Conservation (phyloP, 2,797 vertebrate species). For the Microcaecilia unicolor region DNA sequence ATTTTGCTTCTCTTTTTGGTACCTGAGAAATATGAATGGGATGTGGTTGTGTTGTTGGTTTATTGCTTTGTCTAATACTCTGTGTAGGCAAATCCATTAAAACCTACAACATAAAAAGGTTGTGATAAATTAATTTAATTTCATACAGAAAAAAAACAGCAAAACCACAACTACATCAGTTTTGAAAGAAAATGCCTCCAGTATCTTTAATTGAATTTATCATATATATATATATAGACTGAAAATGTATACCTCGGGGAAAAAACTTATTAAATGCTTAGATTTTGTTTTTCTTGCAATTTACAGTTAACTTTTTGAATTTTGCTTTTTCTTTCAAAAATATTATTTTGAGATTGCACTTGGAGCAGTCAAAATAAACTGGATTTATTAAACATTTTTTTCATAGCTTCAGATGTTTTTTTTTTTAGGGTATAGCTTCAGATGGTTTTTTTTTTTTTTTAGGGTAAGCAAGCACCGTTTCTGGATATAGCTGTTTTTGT, state of each 20-base stretch:
- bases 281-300: slow-evolving; percentile 35
- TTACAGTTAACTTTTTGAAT: slow-evolving; percentile 28
- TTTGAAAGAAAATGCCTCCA: slow-evolving; percentile 12
- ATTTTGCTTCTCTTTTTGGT: no score
- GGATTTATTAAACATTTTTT: slow-evolving; percentile 26
- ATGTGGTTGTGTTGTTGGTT: no score
- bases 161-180: not conserved
- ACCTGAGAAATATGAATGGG: no score
- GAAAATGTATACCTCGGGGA: slow-evolving; percentile 28
- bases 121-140: slow-evolving; percentile 7
- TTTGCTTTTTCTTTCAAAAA: no score
- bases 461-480: slow-evolving; percentile 24
- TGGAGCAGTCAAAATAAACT: slow-evolving; percentile 17
- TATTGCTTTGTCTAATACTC: not conserved
- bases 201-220: slow-evolving; percentile 30
- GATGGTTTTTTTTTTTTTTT: slow-evolving; percentile 13
- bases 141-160: not conserved
- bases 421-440: slow-evolving; percentile 22
- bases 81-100: slow-evolving; percentile 5
- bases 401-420: slow-evolving; percentile 15
- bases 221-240: no score
- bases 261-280: slow-evolving; percentile 17
- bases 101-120: slow-evolving; percentile 13
- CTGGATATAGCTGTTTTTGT: slow-evolving; percentile 20
- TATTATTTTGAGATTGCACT: slow-evolving; percentile 25